Conservation (phyloP, 2,888 invertebrate genomes). For the Pollenia amentaria region DNA sequence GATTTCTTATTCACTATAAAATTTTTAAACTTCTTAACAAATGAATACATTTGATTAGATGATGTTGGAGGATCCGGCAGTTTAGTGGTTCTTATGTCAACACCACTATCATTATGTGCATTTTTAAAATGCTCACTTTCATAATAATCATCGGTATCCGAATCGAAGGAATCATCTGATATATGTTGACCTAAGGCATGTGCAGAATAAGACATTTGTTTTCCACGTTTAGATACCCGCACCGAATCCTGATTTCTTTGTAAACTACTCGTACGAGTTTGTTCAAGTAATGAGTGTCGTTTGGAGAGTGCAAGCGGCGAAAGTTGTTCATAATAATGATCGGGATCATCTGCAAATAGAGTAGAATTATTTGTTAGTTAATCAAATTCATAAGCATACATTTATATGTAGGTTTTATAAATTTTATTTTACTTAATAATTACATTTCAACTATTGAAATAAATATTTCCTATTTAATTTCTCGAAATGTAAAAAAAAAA, state of each 20-base stretch:
- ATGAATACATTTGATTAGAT: conserved; percentile 87
- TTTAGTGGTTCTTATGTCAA: conserved; percentile 85
- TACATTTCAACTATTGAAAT: too few species aligned
- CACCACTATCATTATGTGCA: conserved; percentile 85
- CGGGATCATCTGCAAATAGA: conserved; percentile 87
- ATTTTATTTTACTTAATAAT: too few species aligned
- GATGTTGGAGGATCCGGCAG: conserved; percentile 87
- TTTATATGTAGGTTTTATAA: too few species aligned
- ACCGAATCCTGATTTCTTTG: conserved; percentile 76
- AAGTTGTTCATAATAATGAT: conserved; percentile 90
- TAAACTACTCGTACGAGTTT: conserved; percentile 75
- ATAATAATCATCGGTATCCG: conserved; percentile 86
- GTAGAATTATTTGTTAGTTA: too few species aligned
- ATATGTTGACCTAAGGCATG: conserved; percentile 79
- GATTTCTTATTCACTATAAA: conserved; percentile 86
- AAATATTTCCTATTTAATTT: too few species aligned
- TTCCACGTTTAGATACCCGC: conserved; percentile 77
- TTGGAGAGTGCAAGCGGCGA: conserved; percentile 81
- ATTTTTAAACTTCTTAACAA: conserved; percentile 89
- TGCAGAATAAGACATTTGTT: conserved; percentile 79
- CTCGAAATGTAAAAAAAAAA: too few species aligned
- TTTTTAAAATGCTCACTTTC: conserved; percentile 84
- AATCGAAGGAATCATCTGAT: conserved; percentile 88
- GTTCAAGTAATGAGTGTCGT: conserved; percentile 78
- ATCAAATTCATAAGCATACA: too few species aligned